phyloP scores from a whole-genome alignment of 2,888 invertebrate species.

The Nysson spinosus region DNA sequence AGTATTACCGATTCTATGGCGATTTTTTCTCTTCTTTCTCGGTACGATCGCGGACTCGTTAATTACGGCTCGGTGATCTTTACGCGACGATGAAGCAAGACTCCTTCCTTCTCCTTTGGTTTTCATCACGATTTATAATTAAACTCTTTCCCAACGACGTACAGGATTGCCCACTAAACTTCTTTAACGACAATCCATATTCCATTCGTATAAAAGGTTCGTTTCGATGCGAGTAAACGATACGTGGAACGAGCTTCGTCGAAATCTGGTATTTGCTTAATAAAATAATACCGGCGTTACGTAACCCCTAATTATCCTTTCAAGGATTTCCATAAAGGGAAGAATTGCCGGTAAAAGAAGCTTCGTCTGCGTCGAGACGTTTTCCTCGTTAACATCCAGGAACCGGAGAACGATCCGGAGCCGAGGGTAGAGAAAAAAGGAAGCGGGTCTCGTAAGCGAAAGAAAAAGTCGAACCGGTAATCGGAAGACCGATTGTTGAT shows the following conservation, averaged over 20 bases:
- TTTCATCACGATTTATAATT: background rate
- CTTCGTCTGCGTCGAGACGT: constrained; percentile 33
- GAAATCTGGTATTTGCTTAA: too few relatives aligned
- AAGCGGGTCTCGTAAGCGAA: constrained; percentile 20
- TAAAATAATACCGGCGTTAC: too few relatives aligned
- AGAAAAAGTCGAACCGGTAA: constrained; percentile 43
- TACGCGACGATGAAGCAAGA: constrained; percentile 2
- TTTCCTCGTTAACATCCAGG: constrained; percentile 7
- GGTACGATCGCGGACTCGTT: constrained; percentile 26
- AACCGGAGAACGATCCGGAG: constrained; percentile 3
- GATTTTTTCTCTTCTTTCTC: background rate
- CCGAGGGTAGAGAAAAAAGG: constrained; percentile 15
- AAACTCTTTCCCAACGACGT: too few relatives aligned
- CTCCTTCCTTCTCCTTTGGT: too few relatives aligned
- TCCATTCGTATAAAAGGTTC: too few relatives aligned
- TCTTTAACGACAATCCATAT: too few relatives aligned
- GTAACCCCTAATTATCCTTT: constrained; percentile 29
- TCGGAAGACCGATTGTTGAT: constrained; percentile 55
- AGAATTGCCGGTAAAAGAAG: too few relatives aligned
- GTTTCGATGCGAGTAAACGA: too few relatives aligned
- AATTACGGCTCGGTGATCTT: constrained; percentile 27
- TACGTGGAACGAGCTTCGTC: background rate
- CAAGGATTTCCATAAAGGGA: constrained; percentile 32
- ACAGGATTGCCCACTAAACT: too few relatives aligned
- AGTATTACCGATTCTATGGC: constrained; percentile 18